Base-by-base conservation (phyloP, 2,113 vertebrate species). In the Hystrix brachyura region DNA sequence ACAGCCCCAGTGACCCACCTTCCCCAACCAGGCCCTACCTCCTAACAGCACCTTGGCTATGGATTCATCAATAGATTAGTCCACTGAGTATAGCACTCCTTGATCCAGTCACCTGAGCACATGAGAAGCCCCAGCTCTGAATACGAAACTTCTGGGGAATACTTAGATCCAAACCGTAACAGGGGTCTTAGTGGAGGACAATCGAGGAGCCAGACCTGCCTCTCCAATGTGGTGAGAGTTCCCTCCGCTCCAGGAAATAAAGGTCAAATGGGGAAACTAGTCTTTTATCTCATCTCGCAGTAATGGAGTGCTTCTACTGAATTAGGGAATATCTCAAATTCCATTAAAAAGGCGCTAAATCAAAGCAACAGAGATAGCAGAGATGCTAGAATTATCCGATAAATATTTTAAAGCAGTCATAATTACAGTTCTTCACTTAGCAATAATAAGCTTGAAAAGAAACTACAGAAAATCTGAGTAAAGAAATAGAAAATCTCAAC, bases 391-490 rank as follows among this genome's bases (percentile, higher is more conserved):
- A 46, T 84, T 79, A 85, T 51, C 69, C 48, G 57, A 71, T 62
- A 94, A 71, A 76, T 93, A 94, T 51, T 76, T 94, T 94, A 94
- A 87, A 91, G 62, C 38, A 84, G 3, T 15, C 12, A 53, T 60
- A 91, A 85, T 92, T 91, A 88, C 94, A 95, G 69, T 93, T 18
- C 46, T 91, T 59, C 18, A 69, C 38, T 9, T 74, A 90, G 5
- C 51, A 78, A 64, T 93, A 53, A 79, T 91, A 79, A 55, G 8
- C 57, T 85, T 72, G 29, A 83, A 91, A 87, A 71, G 57, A 95
- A 79, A 38, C 38, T n/a, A 79, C 25, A 91, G 90, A 78, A 88
- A 79, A 53, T 71, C 21, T 64, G 38, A 72, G 46, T 46, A 94
- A 94, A 78, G 38, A 91, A 81, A 62, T 46, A 65, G 46, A 74